phyloP scores from a whole-genome alignment of 2,113 vertebrate genomes.

The Tinamus guttatus region DNA sequence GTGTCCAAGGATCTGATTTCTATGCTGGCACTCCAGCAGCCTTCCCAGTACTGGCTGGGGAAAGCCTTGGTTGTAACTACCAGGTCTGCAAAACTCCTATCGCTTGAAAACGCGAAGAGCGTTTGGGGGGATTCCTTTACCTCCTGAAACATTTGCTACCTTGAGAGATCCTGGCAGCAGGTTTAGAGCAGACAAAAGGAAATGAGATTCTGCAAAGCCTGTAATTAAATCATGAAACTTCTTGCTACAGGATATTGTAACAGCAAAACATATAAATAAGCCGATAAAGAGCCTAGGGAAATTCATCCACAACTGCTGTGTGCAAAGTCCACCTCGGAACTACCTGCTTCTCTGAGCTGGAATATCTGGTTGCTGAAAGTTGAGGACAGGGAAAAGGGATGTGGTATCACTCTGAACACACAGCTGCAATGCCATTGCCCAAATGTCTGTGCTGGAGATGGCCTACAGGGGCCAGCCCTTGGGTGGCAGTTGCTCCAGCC shows the following conservation, averaged over 20 bases:
- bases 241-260: background rate
- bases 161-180: background rate
- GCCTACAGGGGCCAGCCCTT: background rate
- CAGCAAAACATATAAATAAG: fast-evolving
- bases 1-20: background rate
- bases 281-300: background rate
- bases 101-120: fast-evolving
- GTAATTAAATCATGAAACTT: background rate
- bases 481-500: background rate
- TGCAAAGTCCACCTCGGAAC: background rate
- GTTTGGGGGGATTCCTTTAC: background rate
- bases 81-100: background rate
- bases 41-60: fast-evolving
- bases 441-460: fast-evolving
- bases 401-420: background rate
- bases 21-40: background rate
- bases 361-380: background rate
- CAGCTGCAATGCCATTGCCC: background rate
- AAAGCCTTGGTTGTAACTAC: background rate
- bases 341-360: background rate
- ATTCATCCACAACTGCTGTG: background rate
- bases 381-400: background rate
- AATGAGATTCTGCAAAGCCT: background rate
- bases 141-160: background rate
- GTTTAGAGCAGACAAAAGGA: background rate